Conservation (phyloP, 2,797 vertebrate genomes). For the Cirrhinus mrigala region DNA sequence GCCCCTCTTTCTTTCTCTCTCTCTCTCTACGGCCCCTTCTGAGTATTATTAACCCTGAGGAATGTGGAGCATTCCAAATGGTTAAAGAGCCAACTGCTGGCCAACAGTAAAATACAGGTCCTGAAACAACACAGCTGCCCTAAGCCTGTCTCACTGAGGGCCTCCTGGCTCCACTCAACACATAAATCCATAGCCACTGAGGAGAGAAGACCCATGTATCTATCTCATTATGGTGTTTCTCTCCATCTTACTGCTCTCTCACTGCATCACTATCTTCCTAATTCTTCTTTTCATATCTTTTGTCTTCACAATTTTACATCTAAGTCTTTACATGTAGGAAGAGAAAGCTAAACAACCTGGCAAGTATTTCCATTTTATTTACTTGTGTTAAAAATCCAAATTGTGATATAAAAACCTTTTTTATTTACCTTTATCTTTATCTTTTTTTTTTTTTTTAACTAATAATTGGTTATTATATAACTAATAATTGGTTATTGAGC, state of each 20-base stretch:
- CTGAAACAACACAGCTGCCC: constrained; percentile 75
- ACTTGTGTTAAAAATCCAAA: no score
- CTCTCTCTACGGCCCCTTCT: constrained; percentile 64
- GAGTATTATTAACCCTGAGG: constrained; percentile 77
- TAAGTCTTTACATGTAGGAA: neutral
- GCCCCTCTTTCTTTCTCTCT: constrained; percentile 43
- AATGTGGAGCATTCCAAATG: constrained; percentile 73
- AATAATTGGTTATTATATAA: no score
- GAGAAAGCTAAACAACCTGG: neutral
- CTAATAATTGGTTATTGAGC: no score
- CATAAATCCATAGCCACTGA: constrained; percentile 23
- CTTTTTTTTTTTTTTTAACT: no score
- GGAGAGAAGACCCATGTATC: neutral
- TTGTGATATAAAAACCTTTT: no score
- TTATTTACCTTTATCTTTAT: no score
- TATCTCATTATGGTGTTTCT: neutral
- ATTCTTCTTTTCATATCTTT: neutral
- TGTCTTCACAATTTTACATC: neutral
- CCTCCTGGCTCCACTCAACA: constrained; percentile 1
- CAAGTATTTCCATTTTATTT: no score
- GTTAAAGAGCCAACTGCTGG: constrained; percentile 69
- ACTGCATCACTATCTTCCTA: neutral
- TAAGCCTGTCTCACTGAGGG: constrained; percentile 51
- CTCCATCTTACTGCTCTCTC: neutral
- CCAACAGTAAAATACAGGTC: constrained; percentile 64